A percentile compares a stretch with the other conserved stretches of the same genome.
These are phyloP conservation scores for Lepidurus couesii DNA, from an alignment of 1,140 invertebrate genomes.

Conservation along the genomic window DNA sequence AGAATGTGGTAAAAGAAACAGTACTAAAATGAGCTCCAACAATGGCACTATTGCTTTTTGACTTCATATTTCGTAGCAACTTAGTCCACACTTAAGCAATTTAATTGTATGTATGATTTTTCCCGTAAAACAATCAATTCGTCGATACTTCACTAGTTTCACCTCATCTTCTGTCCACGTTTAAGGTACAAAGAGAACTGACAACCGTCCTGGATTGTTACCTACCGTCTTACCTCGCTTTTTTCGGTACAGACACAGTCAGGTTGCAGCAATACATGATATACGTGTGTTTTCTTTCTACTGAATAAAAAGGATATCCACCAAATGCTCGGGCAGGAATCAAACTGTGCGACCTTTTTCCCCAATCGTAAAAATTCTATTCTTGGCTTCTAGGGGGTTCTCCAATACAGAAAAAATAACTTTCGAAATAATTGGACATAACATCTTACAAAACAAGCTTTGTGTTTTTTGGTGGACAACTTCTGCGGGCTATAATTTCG, in stretches of 20 bases:
- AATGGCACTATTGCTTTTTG: not conserved
- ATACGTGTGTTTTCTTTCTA: not conserved
- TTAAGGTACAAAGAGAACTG: not conserved
- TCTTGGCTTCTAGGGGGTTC: slow-evolving; percentile 17
- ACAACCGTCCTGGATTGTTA: not conserved
- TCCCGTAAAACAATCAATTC: not conserved
- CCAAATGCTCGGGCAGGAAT: not conserved
- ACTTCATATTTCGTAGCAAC: not conserved
- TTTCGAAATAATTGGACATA: not conserved
- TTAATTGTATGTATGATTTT: not conserved
- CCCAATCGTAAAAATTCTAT: slow-evolving; percentile 13
- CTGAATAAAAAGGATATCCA: not conserved
- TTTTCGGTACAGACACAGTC: not conserved
- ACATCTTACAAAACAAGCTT: slow-evolving; percentile 22
- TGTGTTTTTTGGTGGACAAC: slow-evolving; percentile 1
- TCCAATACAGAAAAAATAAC: slow-evolving; percentile 15
- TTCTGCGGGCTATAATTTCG: slow-evolving; percentile 1
- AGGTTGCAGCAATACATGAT: not conserved
- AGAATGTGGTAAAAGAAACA: not conserved
- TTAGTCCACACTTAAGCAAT: not conserved
- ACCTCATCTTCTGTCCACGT: not conserved
- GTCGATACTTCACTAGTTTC: not conserved
- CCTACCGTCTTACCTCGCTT: not conserved
- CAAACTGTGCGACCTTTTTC: not conserved
- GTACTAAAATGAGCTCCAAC: not conserved